These are phyloP conservation scores for Petaurus breviceps DNA, from an alignment of 2,113 vertebrate species.

Conservation along the genomic window DNA sequence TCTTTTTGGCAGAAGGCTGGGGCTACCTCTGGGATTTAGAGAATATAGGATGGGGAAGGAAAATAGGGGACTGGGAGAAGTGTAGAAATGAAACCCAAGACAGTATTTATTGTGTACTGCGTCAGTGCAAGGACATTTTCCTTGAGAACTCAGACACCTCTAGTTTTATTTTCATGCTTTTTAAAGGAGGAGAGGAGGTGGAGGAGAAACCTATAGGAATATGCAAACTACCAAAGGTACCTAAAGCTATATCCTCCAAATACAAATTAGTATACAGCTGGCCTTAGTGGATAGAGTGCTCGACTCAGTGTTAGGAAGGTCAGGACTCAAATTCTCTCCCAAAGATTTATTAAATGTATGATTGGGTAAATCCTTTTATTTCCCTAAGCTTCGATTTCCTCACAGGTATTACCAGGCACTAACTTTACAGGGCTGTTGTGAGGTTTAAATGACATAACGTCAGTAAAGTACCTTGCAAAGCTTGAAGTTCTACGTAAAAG, in stretches of 20 bases:
- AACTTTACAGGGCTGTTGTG: background rate
- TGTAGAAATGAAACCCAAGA: constrained; percentile 74
- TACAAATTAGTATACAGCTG: background rate
- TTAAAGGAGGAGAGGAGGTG: background rate
- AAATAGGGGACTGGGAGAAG: background rate
- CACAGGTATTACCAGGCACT: background rate
- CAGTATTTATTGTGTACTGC: constrained; percentile 66
- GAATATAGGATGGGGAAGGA: background rate
- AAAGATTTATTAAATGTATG: background rate
- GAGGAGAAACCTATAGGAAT: background rate
- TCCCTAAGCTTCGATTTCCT: background rate
- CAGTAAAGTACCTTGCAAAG: background rate
- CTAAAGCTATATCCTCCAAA: background rate
- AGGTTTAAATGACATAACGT: background rate
- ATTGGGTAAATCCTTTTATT: background rate
- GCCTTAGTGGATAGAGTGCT: background rate
- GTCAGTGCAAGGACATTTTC: constrained; percentile 77
- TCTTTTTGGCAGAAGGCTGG: background rate
- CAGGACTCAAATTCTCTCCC: background rate
- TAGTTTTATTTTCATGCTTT: background rate
- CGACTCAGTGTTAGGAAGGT: background rate
- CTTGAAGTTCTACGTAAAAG: background rate
- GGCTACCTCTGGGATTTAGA: constrained; percentile 1
- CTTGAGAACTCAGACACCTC: constrained; percentile 21
- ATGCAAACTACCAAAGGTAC: background rate